A percentile compares a stretch with the other conserved stretches of the same genome.
Evolutionary conservation across 2,113 vertebrate species (phyloP).

Genomic region (Rostratula benghalensis): DNA sequence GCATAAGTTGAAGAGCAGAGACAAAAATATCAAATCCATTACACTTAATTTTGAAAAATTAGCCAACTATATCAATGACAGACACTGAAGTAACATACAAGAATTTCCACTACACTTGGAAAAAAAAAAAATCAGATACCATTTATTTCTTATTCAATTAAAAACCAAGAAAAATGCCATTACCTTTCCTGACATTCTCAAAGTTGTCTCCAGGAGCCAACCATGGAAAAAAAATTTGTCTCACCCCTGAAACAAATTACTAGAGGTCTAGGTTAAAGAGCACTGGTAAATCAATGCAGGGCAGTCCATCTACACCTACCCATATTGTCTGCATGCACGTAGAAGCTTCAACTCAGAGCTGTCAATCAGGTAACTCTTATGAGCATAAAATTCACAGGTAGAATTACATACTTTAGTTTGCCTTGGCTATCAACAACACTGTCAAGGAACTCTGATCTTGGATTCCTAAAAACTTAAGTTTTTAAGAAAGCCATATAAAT

Average conservation of each 20-base stretch:
- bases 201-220: neutral
- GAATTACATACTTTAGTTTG: neutral
- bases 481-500: neutral
- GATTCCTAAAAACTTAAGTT: neutral
- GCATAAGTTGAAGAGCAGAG: neutral
- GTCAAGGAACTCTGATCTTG: neutral
- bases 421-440: neutral
- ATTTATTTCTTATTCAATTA: neutral
- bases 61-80: neutral
- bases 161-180: neutral
- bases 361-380: neutral
- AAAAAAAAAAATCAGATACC: neutral
- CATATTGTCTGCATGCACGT: rapidly evolving
- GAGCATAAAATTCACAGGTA: neutral
- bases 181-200: neutral
- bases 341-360: neutral
- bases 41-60: neutral
- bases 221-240: neutral
- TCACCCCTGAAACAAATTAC: neutral
- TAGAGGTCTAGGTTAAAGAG: neutral
- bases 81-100: neutral
- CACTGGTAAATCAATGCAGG: neutral
- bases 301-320: neutral
- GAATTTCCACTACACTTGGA: neutral
- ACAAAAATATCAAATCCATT: neutral